Base-by-base conservation (phyloP, 2,113 vertebrate species). In the Anguilla japonica region DNA sequence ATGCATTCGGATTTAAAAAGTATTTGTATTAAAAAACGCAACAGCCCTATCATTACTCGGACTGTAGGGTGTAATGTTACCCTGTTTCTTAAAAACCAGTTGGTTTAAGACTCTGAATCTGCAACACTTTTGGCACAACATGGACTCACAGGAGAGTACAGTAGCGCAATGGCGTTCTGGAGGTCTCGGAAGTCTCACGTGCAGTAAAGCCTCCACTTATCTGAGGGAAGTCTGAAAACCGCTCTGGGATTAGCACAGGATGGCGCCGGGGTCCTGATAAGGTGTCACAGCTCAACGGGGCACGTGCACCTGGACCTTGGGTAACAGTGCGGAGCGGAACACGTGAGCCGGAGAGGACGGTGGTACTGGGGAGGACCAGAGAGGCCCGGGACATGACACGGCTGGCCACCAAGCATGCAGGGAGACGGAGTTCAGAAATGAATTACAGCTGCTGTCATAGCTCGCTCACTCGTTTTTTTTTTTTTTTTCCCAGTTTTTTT, bases 391-490 rank as follows among this genome's bases (percentile, higher is more conserved):
- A 40, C 39, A 18, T 41, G 50, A 22, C 14, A 6, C 18, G n/a
- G 20, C 3, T 50, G 63, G 85, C 81, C 22, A 41, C 26, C 26
- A 20, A 22, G 41, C 20, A 63, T 34, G 81, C 16, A 16, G 67
- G 41, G 43, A 75, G 86, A 22, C 63, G 1, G 63, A 56, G 53
- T 82, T 86, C 85, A 57, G 79, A 43, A 53, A 18, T 26, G 18
- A 83, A 29, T 67, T n/a, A 53, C 84, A 41, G 84, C 84, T 85
- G 84, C 71, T 79, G 22, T 41, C 56, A 50, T 40, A 43, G 41
- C 81, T 67, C n/a, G 81, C 43, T 87, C 56, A 53, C 39, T 34
- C 53, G 16, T 80, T 80, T 80, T 40, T 41, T 13, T 81, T 43
- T 81, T 80, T 57, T n/a, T 34, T 34, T 34, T 34, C 34, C n/a